Conservation (phyloP, 2,888 invertebrate genomes). For the Dynastes grantii region DNA sequence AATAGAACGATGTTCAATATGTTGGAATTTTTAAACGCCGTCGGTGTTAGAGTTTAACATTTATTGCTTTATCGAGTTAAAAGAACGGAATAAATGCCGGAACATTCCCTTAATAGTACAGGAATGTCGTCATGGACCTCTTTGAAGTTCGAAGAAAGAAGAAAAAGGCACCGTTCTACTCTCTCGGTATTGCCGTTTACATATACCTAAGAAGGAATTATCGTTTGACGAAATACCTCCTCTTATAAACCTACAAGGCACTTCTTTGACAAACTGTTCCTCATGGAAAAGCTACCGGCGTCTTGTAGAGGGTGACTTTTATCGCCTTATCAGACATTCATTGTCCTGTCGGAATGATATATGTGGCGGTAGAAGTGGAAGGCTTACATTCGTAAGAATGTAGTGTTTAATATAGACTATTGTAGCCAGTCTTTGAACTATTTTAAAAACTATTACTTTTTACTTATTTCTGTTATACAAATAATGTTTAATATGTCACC, state of each 20-base stretch:
- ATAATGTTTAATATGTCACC: neutral
- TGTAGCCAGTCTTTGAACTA: neutral
- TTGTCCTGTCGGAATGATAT: slow-evolving; percentile 36
- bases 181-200: slow-evolving; percentile 9
- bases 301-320: slow-evolving; percentile 35
- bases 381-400: slow-evolving; percentile 10
- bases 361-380: slow-evolving; percentile 5
- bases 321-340: slow-evolving; percentile 40
- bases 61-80: slow-evolving; percentile 43
- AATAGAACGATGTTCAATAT: neutral
- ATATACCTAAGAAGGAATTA: slow-evolving; percentile 16
- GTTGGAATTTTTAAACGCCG: slow-evolving; percentile 35
- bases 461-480: neutral
- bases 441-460: neutral
- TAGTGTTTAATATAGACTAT: neutral
- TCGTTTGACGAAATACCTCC: slow-evolving; percentile 31
- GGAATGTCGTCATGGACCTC: slow-evolving; percentile 27
- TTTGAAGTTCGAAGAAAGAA: slow-evolving; percentile 23
- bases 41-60: slow-evolving; percentile 26
- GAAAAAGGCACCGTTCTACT: slow-evolving; percentile 1
- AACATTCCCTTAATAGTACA: slow-evolving; percentile 35
- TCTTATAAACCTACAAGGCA: slow-evolving; percentile 32
- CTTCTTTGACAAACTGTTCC: slow-evolving; percentile 25
- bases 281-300: slow-evolving; percentile 28
- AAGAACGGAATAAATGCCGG: slow-evolving; percentile 16